Percentiles rank a stretch among this genome's conserved stretches.
Evolutionary conservation across 2,113 vertebrate genomes (phyloP).

Genomic region (Sula dactylatra): DNA sequence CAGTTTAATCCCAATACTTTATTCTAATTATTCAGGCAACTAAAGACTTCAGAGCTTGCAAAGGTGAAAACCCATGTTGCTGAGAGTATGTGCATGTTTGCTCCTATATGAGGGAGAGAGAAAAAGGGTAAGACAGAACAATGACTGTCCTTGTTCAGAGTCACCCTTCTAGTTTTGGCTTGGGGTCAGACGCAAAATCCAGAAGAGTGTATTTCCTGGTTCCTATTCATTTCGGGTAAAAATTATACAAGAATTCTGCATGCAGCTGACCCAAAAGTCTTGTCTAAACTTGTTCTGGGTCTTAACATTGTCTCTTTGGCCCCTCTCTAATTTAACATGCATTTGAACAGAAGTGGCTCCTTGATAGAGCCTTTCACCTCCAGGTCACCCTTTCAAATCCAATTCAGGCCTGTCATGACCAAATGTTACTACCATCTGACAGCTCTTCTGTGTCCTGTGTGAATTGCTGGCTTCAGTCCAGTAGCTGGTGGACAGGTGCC

Average conservation of each 20-base stretch:
- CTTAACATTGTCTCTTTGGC: conserved; percentile 6
- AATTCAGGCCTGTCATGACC: conserved; percentile 52
- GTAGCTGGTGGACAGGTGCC: conserved; percentile 56
- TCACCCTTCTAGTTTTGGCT: neutral
- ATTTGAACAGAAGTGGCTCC: conserved; percentile 46
- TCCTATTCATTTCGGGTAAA: neutral
- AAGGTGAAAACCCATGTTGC: neutral
- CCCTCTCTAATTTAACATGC: conserved; percentile 48
- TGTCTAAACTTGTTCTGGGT: conserved; percentile 33
- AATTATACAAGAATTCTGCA: neutral
- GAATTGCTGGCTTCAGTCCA: conserved; percentile 52
- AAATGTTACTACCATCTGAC: conserved; percentile 62
- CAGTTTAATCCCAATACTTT: neutral
- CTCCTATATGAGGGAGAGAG: neutral
- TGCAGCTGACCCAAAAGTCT: conserved; percentile 13
- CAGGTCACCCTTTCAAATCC: conserved; percentile 62
- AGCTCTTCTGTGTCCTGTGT: conserved; percentile 18
- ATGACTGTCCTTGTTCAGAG: neutral
- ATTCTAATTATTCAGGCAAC: neutral
- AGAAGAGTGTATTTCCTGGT: neutral
- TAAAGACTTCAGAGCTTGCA: neutral
- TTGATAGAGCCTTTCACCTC: conserved; percentile 57
- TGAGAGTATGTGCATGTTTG: neutral
- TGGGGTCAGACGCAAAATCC: neutral
- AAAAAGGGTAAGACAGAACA: neutral